phyloP scores from a whole-genome alignment of 2,797 vertebrate species.

The Momotus momota region DNA sequence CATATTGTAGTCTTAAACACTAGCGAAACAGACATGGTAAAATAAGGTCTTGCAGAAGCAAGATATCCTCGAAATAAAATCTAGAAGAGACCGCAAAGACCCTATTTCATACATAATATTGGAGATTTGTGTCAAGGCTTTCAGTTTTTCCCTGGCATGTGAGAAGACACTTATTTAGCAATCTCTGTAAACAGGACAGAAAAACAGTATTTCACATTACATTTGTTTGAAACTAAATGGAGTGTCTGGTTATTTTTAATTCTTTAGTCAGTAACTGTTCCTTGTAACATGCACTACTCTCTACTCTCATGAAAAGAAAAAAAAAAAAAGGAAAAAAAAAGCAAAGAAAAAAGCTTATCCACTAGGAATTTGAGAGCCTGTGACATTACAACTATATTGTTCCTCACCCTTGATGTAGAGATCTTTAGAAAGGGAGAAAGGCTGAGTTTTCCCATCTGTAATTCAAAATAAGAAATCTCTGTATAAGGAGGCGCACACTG shows the following conservation, averaged over 20 bases:
- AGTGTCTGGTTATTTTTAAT: neutral
- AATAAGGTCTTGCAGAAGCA: neutral
- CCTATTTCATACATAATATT: neutral
- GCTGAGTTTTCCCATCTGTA: neutral
- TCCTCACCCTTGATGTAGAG: neutral
- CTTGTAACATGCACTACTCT: neutral
- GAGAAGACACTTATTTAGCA: neutral
- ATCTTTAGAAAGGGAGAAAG: neutral
- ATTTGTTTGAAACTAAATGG: neutral
- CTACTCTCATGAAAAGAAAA: neutral
- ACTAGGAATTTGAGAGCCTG: neutral
- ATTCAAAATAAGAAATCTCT: neutral
- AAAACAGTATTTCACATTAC: neutral
- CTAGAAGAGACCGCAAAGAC: neutral
- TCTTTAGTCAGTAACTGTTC: neutral
- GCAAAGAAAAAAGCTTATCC: neutral
- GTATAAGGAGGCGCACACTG: neutral
- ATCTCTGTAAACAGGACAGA: neutral
- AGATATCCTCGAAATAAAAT: neutral
- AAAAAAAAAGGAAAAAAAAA: neutral
- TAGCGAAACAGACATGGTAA: neutral
- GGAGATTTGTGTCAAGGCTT: neutral
- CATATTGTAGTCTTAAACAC: neutral
- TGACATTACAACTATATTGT: neutral
- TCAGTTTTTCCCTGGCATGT: neutral